Conservation (phyloP, 2,888 invertebrate species). For the Drosophila paramelanica region DNA sequence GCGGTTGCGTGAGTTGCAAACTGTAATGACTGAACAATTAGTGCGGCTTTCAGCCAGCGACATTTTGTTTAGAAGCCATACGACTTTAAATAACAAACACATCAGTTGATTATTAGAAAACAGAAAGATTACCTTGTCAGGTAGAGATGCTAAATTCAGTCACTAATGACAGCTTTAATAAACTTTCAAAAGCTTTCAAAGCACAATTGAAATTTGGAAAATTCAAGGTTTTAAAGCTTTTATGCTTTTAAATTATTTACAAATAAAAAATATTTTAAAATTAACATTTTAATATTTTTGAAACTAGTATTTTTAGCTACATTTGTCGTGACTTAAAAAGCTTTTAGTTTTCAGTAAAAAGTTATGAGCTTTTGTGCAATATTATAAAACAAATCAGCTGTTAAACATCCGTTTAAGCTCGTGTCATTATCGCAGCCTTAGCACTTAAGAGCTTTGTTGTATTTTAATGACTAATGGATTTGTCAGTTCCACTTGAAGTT, state of each 20-base stretch:
- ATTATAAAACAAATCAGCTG: too few species aligned
- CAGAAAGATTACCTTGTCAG: too few species aligned
- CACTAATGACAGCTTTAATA: background rate
- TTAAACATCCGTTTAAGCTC: background rate
- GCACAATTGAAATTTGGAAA: too few species aligned
- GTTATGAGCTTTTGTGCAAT: too few species aligned
- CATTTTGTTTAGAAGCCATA: constrained; percentile 25
- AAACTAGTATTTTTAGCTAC: too few species aligned
- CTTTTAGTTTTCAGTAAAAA: too few species aligned
- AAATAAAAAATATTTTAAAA: too few species aligned
- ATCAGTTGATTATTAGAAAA: background rate
- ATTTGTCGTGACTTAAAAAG: too few species aligned
- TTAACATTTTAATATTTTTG: too few species aligned
- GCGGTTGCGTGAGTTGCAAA: constrained; percentile 58
- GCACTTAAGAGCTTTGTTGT: background rate
- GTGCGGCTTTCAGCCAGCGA: constrained; percentile 25
- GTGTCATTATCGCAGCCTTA: background rate
- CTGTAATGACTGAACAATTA: constrained; percentile 58
- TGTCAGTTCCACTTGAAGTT: background rate
- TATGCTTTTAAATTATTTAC: too few species aligned
- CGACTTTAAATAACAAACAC: constrained; percentile 12
- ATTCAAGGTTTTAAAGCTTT: too few species aligned
- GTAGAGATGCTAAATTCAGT: too few species aligned
- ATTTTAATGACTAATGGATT: constrained; percentile 2
- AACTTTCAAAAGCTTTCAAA: background rate